These are phyloP conservation scores for Prionailurus bengalensis DNA, from an alignment of 2,113 vertebrate genomes.

Conservation along the genomic window DNA sequence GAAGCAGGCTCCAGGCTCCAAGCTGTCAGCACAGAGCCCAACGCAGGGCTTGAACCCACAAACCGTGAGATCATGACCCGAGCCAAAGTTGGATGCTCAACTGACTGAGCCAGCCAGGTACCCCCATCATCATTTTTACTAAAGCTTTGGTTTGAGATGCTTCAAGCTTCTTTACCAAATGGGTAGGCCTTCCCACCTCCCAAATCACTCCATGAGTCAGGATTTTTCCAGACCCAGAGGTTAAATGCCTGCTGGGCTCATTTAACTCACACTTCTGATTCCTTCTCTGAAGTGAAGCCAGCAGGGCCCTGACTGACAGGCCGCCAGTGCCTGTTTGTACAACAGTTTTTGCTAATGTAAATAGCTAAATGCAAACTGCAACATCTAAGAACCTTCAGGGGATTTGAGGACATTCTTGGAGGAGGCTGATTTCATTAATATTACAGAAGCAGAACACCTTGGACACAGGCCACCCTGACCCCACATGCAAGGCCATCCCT, in stretches of 20 bases:
- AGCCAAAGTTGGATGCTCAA: too few species aligned
- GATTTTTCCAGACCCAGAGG: slow-evolving; percentile 73
- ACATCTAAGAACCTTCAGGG: slow-evolving; percentile 71
- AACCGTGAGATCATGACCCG: too few species aligned
- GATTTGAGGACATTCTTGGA: slow-evolving; percentile 68
- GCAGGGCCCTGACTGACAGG: slow-evolving; percentile 57
- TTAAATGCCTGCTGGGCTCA: slow-evolving; percentile 72
- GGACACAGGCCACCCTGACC: not conserved
- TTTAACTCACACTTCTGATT: slow-evolving; percentile 67
- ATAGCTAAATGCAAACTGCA: slow-evolving; percentile 70
- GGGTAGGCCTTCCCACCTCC: not conserved
- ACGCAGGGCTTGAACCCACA: too few species aligned
- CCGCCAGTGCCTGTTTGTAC: slow-evolving; percentile 48
- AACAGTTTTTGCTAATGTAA: slow-evolving; percentile 72
- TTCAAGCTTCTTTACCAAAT: slow-evolving; percentile 1
- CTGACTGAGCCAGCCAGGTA: too few species aligned
- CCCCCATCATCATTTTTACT: not conserved
- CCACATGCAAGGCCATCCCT: not conserved
- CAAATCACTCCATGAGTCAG: slow-evolving; percentile 42
- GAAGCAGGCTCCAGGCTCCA: too few species aligned
- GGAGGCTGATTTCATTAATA: slow-evolving; percentile 66
- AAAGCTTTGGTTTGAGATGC: not conserved
- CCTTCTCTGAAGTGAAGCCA: slow-evolving; percentile 78
- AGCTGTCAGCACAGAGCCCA: too few species aligned
- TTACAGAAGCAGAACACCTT: slow-evolving; percentile 55